These are phyloP conservation scores for Ceryle rudis DNA, from an alignment of 2,797 vertebrate genomes.

Conservation along the genomic window DNA sequence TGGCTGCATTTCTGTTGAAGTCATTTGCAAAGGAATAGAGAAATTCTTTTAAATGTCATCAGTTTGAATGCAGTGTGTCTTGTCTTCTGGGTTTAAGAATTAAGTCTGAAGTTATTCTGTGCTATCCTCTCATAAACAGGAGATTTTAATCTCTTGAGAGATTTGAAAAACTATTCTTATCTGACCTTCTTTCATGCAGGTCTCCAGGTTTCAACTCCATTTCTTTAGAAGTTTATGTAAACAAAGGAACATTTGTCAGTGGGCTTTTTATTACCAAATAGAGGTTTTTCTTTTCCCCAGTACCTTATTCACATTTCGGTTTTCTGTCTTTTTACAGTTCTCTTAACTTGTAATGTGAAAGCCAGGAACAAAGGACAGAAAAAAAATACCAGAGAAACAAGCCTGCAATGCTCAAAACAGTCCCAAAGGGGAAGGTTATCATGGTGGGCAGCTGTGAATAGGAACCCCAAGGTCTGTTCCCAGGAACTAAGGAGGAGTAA, in stretches of 20 bases:
- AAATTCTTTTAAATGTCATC: slow-evolving; percentile 61
- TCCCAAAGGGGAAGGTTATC: neutral
- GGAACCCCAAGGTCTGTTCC: neutral
- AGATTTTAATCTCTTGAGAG: slow-evolving; percentile 29
- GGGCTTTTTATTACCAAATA: neutral
- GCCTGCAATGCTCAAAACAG: neutral
- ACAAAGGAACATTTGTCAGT: slow-evolving; percentile 24
- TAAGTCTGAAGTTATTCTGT: neutral
- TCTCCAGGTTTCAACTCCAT: slow-evolving; percentile 3
- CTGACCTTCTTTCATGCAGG: slow-evolving; percentile 17
- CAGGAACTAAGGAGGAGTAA: slow-evolving; percentile 10
- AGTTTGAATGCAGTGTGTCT: slow-evolving; percentile 5
- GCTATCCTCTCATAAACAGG: slow-evolving; percentile 10
- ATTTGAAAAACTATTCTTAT: slow-evolving; percentile 25
- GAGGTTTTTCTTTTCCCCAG: slow-evolving; percentile 22
- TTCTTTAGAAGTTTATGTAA: slow-evolving; percentile 40
- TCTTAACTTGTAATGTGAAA: neutral
- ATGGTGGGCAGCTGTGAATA: slow-evolving; percentile 8
- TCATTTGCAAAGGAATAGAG: neutral
- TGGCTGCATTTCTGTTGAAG: slow-evolving; percentile 42
- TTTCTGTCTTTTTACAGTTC: neutral
- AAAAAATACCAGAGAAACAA: neutral
- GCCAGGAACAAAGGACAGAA: neutral
- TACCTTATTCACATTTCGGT: neutral
- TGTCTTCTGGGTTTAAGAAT: slow-evolving; percentile 51